Base-by-base conservation (phyloP, 2,113 vertebrate species). In the Leptobrachium ailaonicum region DNA sequence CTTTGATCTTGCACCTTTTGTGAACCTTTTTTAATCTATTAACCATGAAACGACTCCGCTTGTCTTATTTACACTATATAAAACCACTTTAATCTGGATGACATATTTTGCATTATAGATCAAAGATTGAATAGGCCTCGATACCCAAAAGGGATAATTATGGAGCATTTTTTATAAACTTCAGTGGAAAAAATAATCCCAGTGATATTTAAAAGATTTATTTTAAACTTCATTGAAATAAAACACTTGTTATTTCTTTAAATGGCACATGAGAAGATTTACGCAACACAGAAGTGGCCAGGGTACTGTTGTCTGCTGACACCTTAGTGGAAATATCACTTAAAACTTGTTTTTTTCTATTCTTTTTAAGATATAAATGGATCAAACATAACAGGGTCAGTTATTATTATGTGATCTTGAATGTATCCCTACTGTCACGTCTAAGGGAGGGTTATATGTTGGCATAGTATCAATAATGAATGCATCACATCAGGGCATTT, bases 21-120 rank as follows among this genome's bases (percentile, higher is more conserved):
- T 87, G 86, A 89, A 92, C 87, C 82, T 75, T 92, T 50, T 94
- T 91, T 91, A 92, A 94, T 95, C 92, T 92, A 94, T 94, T 93
- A 94, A 92, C 88, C 93, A 92, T 93, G 91, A 93, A 93, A 87
- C 88, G 86, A 84, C 86, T 91, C 87, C 80, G 83, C 89, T 88
- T 87, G 47, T 85, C 87, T 87, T 88, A 89, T 86, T 88, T 89
- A 90, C 85, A 86, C 88, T 83, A 83, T 88, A 88, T 88, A 91
- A 92, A 93, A 89, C 80, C 85, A 80, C 90, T 92, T 89, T 88
- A 87, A 88, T 87, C 0, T 83, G 83, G 83, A 88, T 91, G 90
- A 88, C 88, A 90, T 80, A 41, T 88, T 79, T 84, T 91, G 87
- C 88, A 87, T 88, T 89, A 69, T 79, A 93, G 92, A 95, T 94